Base-by-base conservation (phyloP, 2,797 vertebrate species). In the Macropodus opercularis region DNA sequence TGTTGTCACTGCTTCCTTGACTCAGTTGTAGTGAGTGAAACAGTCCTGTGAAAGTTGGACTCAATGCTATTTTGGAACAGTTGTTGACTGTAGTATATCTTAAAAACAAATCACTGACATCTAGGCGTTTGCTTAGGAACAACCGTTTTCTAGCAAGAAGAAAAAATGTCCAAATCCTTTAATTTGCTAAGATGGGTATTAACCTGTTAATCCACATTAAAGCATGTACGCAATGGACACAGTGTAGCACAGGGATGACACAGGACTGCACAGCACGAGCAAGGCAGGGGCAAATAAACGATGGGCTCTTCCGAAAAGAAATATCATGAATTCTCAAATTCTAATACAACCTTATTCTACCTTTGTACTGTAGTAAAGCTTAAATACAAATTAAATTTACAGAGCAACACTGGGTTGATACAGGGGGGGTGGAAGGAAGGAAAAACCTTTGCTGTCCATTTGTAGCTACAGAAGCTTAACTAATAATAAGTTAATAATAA, bases 141-240 rank as follows among this genome's bases (percentile, higher is more conserved):
- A 15, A 0, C 8, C 26, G n/a, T 29, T 53, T 67, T 38, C 2
- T 14, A 24, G 53, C 3, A 9, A 19, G 58, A 5, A 31, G n/a
- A 21, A 42, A 49, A 48, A 67, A 47, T 68, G 24, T 18, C 3
- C 62, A 0, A 39, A 74, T 65, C 13, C 72, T 60, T 63, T 75
- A 57, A 67, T 6, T 54, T 44, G 48, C 22, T 79, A 72, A 87
- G 11, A 15, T 40, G 44, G 40, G 39, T 72, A 35, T 73, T 68
- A 69, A 52, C 26, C 34, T 12, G 42, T 51, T 85, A 88, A 87
- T 88, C 79, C 74, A 48, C 19, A 58, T 54, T 65, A 69, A 40
- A 75, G 59, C 51, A 15, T n/a, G 53, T 27, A 10, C 22, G 34
- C 24, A 17, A 2, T 19, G 26, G 26, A 2, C 32, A 38, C 31